phyloP scores from a whole-genome alignment of 53 echinoderm and acorn worm genomes.

The Echinarachnius parma region DNA sequence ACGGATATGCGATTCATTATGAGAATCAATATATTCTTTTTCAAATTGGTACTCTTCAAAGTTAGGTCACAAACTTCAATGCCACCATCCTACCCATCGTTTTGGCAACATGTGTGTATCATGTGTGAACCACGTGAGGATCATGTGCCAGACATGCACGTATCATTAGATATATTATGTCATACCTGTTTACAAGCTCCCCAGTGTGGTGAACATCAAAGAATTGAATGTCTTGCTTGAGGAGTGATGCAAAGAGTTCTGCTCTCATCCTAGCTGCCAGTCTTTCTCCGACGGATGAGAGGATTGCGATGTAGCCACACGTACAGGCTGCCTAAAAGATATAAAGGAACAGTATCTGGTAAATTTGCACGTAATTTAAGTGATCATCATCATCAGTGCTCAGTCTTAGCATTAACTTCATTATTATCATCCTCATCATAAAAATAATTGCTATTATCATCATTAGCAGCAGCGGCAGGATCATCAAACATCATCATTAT shows the following conservation, averaged over 20 bases:
- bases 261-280: constrained; percentile 76
- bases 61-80: no score
- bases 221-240: constrained; percentile 90
- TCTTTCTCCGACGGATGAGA: constrained; percentile 77
- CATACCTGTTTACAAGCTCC: constrained; percentile 87
- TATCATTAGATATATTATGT: not conserved
- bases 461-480: no score
- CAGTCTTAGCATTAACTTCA: no score
- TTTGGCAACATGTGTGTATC: no score
- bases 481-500: no score
- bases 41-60: not conserved
- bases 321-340: constrained; percentile 70
- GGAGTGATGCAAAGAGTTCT: constrained; percentile 77
- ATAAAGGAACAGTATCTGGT: no score
- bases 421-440: no score
- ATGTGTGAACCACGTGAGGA: not conserved
- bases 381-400: not conserved
- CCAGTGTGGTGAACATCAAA: constrained; percentile 90
- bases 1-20: no score
- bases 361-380: no score
- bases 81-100: no score
- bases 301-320: constrained; percentile 72
- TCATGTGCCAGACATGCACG: not conserved
- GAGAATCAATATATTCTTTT: constrained; percentile 4
- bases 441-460: no score